Base-by-base conservation (phyloP, 2,113 vertebrate genomes). In the Myotis yumanensis region DNA sequence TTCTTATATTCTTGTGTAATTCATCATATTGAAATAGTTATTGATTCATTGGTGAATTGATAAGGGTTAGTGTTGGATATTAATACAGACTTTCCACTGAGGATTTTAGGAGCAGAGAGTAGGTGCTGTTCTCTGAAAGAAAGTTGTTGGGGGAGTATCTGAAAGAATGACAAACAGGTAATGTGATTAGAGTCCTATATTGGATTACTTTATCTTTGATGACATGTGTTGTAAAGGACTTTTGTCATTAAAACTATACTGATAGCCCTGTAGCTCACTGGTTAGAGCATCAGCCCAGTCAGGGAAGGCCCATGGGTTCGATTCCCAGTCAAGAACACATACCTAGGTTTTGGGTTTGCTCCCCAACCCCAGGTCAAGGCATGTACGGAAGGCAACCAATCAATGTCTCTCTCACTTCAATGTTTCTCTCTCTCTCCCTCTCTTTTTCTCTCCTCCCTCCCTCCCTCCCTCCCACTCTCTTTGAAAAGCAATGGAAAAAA, bases 221-320 rank as follows among this genome's bases (percentile, higher is more conserved):
- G 90, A 35, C 5, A 30, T 77, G 52, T 79, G n/a, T 73, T 83
- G 4, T 89, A 79, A 86, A 54, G 51, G 22, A 72, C 20, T 75
- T 84, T 93, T 69, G 30, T 68, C 28, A 82, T 81, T 89, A 93
- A 91, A 73, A 69, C 80, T 79, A 18, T 64, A 64, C 37, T 73
- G 35, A 86, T 52, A 93, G 22, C 2, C 57, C 57, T 59, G 22
- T 59, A 59, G 22, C 57, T 59, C 23, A 22, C 8, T 59, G 57
- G 57, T 59, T 59, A 59, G 22, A 59, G 57, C 22, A 59, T 59
- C 57, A 59, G 57, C 57, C 22, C 57, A 59, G 22, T 23, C 22
- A 59, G 9, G 22, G 22, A 23, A 59, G 22, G 57, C 57, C 57
- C 22, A 59, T 23, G 57, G 54, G 22, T 11, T 59, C 3, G 3